Base-by-base conservation (phyloP, 2,113 vertebrate species). In the Vombatus ursinus region DNA sequence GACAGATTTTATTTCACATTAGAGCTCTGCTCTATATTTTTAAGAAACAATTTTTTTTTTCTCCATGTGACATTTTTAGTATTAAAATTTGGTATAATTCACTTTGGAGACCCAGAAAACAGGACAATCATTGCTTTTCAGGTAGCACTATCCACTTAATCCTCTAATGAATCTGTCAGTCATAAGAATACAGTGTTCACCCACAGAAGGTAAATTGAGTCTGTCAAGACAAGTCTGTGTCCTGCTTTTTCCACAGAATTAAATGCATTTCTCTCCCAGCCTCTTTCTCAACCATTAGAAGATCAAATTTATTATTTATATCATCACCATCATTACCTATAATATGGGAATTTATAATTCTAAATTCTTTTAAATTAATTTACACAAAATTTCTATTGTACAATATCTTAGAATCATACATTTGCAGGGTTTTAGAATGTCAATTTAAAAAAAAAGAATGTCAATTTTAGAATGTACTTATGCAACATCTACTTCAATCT, bases 121-220 rank as follows among this genome's bases (percentile, higher is more conserved):
- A 53, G 91, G 31, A 92, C 47, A 84, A 2, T 49, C 50, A 89
- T 3, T 50, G 3, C 91, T 95, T 92, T 96, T 89, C 48, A 90
- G 22, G 37, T 53, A 26, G n/a, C 12, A 54, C 91, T 52, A 92
- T 77, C 6, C 2, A 84, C 68, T 84, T 84, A 84, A 84, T 84
- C n/a, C n/a, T 22, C 49, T 92, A 91, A 96, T 47, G 23, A 91
- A 95, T 47, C 2, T 23, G 1, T 92, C 92, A 31, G 47, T 16
- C 68, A 90, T 54, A 93, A n/a, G 57, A 52, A 94, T 25, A 94
- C n/a, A 94, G 89, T 91, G 22, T 7, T 77, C 90, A 19, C 0
- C 77, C 12, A 89, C 3, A 94, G 94, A 95, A n/a, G 3, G 8
- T 93, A 93, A 94, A 26, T 91, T 91, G 52, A 92, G 89, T 94